Conservation (phyloP, 2,888 invertebrate genomes). For the Nomada ferruginata region DNA sequence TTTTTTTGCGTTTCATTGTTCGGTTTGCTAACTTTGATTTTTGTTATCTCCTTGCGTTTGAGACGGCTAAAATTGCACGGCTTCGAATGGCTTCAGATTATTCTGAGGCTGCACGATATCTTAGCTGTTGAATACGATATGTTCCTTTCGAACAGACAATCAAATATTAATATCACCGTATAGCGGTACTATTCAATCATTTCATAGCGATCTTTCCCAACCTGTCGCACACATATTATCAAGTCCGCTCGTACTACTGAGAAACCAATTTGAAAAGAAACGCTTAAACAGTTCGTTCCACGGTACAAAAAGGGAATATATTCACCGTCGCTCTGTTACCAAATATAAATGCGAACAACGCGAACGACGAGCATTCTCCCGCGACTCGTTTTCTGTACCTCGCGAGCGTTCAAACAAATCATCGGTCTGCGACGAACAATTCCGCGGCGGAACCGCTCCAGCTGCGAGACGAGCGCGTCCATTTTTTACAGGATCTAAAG, state of each 20-base stretch:
- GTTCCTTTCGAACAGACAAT: too few species aligned
- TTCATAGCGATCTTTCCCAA: too few species aligned
- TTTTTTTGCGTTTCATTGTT: not conserved
- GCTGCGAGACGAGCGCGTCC: conserved; percentile 49
- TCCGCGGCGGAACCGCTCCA: conserved; percentile 46
- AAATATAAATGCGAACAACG: not conserved
- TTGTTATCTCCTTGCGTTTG: too few species aligned
- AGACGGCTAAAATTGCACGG: too few species aligned
- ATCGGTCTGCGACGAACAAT: conserved; percentile 64
- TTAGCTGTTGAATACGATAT: too few species aligned
- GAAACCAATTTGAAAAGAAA: not conserved
- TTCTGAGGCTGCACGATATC: too few species aligned
- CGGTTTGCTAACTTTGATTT: not conserved
- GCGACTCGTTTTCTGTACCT: conserved; percentile 30
- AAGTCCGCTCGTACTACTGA: not conserved
- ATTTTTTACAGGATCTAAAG: conserved; percentile 47
- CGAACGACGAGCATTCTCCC: not conserved
- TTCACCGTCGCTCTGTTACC: not conserved
- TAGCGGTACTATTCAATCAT: too few species aligned
- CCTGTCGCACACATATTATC: too few species aligned
- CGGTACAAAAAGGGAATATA: too few species aligned
- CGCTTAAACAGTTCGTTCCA: too few species aligned
- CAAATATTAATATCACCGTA: too few species aligned
- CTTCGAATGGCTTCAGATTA: too few species aligned
- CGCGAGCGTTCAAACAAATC: conserved; percentile 68